Evolutionary conservation across 1,140 invertebrate species (phyloP), one percentile per base, ranked within the genome.

Genomic region (Zaprionus nigranus): DNA sequence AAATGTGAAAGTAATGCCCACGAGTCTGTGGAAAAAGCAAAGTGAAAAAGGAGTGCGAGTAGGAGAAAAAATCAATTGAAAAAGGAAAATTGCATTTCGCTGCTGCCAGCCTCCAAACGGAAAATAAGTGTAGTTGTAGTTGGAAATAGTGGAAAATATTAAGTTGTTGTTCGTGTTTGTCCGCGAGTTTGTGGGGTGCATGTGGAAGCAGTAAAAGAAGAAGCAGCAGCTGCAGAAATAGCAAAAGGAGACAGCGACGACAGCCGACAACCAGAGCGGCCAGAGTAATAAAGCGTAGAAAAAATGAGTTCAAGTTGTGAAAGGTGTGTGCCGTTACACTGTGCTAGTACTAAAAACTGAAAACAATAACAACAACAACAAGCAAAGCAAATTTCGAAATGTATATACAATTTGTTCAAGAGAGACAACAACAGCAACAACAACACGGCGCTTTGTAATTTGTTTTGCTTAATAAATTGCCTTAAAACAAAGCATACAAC

Each of bases 261-360:
- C 70, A 65, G 67, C 76, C 61, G 46, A 62, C 62, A 79, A 79
- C 61, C 70, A 71, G 53, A 79, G 54, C 68, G 79, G 78, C 81
- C 64, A 77, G 78, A 65, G 68, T 74, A 82, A 83, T 87, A 91
- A 91, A 91, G 85, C 77, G 81, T 79, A 82, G 70, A 82, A 73
- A 91, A 91, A 91, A 91, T 91, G 88, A 91, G 88, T 91, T 91
- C 88, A 82, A 91, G 88, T 91, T 91, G 88, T 88, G 88, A 91
- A 91, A 91, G 88, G 88, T 91, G 88, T 91, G 88, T 91, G 83
- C 82, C 82, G 86, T 82, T 90, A 86, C 77, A 80, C 57, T 82
- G 83, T 68, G 69, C 73, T 66, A 76, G 60, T 69, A 79, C 58
- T 72, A 69, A 22, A 40, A 68, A 40, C 43, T 30, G 60, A 49